Evolutionary conservation across 1,140 invertebrate genomes (phyloP).

Genomic region (Acromyrmex echinatior): DNA sequence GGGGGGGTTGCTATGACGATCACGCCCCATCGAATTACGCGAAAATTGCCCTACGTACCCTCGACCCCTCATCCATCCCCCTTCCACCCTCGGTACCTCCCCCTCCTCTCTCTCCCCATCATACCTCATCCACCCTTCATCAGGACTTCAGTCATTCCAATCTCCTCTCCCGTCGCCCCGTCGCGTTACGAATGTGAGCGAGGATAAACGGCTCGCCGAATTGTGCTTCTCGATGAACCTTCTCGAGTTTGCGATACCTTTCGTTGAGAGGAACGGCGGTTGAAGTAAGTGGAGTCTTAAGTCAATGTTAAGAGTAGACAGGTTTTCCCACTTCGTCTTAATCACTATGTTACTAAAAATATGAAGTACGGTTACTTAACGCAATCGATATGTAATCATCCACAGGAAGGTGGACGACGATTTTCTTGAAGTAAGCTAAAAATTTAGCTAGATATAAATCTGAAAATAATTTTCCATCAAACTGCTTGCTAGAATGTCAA

Average conservation of each 20-base stretch:
- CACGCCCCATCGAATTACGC: conserved; percentile 86
- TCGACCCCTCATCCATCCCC: conserved; percentile 74
- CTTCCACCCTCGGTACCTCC: background rate
- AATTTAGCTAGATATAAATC: no score
- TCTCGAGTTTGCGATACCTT: conserved; percentile 63
- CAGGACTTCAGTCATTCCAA: conserved; percentile 74
- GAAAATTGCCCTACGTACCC: conserved; percentile 85
- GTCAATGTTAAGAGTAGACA: conserved; percentile 52
- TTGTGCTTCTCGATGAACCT: conserved; percentile 81
- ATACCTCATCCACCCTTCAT: conserved; percentile 67
- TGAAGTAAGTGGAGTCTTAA: conserved; percentile 43
- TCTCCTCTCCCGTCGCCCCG: conserved; percentile 67
- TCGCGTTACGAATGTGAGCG: conserved; percentile 77
- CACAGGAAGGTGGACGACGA: no score
- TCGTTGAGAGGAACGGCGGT: conserved; percentile 54
- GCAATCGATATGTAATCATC: background rate
- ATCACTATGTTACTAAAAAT: conserved; percentile 3
- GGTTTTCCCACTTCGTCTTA: conserved; percentile 46
- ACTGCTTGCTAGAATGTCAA: no score
- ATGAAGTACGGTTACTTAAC: background rate
- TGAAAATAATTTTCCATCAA: no score
- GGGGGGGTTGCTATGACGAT: conserved; percentile 86
- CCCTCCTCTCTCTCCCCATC: conserved; percentile 1
- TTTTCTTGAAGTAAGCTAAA: no score
- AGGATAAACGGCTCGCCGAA: conserved; percentile 83